Percentiles rank a stretch among this genome's conserved stretches.
Evolutionary conservation across 2,888 invertebrate genomes (phyloP).

Genomic region (Chelonus formosanus): DNA sequence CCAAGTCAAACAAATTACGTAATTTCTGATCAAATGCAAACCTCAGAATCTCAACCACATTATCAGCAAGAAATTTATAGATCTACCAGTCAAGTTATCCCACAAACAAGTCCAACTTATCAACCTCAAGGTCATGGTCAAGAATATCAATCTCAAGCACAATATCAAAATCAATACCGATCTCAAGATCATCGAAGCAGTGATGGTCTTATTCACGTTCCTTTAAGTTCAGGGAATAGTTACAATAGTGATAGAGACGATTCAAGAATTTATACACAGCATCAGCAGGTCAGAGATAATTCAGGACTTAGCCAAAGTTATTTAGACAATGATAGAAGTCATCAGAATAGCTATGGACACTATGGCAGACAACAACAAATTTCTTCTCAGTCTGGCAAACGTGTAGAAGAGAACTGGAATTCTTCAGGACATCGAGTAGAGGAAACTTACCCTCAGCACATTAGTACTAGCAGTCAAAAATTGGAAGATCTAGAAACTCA

Average conservation of each 20-base stretch:
- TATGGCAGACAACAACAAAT: neutral
- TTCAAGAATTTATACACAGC: neutral
- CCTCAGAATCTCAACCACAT: neutral
- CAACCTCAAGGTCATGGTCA: neutral
- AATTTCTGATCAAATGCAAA: neutral
- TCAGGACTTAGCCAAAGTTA: too few species aligned
- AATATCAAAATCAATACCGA: conserved; percentile 25
- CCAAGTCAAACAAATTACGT: conserved; percentile 4
- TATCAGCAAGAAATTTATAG: neutral
- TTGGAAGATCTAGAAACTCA: conserved; percentile 22
- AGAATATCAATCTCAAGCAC: neutral
- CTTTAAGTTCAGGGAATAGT: neutral
- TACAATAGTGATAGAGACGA: conserved; percentile 2
- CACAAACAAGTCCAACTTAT: neutral
- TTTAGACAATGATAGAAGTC: neutral
- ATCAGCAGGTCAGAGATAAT: too few species aligned
- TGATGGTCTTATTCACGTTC: neutral
- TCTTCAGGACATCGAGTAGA: conserved; percentile 39
- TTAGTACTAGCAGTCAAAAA: conserved; percentile 8
- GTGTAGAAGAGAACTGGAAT: conserved; percentile 47
- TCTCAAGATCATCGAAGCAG: neutral
- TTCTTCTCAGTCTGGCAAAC: conserved; percentile 30
- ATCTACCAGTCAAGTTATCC: neutral
- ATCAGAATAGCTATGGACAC: conserved; percentile 33
- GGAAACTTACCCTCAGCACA: conserved; percentile 25